Base-by-base conservation (phyloP, 2,888 invertebrate genomes). In the Cephus pulcher region DNA sequence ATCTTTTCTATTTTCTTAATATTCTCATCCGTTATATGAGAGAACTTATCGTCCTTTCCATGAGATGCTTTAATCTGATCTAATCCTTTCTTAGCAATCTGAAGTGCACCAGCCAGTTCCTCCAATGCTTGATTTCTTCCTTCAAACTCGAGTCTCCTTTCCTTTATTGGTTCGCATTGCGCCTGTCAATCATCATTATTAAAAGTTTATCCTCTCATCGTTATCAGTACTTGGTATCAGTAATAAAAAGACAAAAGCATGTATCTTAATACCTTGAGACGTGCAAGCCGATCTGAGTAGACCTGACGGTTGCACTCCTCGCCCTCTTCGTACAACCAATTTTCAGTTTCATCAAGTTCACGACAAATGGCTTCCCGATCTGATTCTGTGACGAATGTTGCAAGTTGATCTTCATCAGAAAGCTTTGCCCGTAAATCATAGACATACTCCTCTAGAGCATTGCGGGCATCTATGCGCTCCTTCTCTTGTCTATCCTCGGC, bases 291-390 rank as follows among this genome's bases (percentile, higher is more conserved):
- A 74, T 91, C 91, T 9, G 86, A 84, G 75, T 95, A 95, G 68
- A 95, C 93, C 86, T 95, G 94, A 88, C 96, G 95, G 84, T 96
- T 95, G 90, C 98, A 97, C 89, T 99, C 97, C 91, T 98, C 98
- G 4, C 99, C 99, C 80, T 97, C 97, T 88, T 98, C 99, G 89
- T 99, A 99, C 32, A 99, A 93, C 99, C 99, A 99, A 90, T 96
- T 96, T 92, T 99, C 99, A 86, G 98, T 96, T 33, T 95, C 94
- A 87, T 96, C 97, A 68, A 99, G 93, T 83, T 95, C 93, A 80
- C 92, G 90, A 56, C 95, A 94, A 79, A 97, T 93, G 0, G 92
- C 86, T 77, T 93, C 92, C 82, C 96, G 94, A 83, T 96, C 97
- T 15, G 93, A 92, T 77, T 96, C 96, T 1, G 94, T 93, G 34